A percentile compares a stretch with the other conserved stretches of the same genome.
Conservation (phyloP, 2,797 vertebrate species). For the Spinus pinus region DNA sequence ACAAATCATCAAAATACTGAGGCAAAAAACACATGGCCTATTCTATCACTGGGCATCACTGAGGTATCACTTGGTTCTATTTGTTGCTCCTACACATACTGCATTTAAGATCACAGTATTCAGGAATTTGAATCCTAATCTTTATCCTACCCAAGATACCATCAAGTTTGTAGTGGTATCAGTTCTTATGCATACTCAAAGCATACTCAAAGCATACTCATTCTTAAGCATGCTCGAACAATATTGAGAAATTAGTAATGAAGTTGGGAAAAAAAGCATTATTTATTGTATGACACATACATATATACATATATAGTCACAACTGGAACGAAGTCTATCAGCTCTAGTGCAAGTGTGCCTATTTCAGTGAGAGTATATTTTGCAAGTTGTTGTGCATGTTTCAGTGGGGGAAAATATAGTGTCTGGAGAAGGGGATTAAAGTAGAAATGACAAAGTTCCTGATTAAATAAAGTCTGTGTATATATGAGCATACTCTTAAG, state of each 20-base stretch:
- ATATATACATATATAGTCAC: not conserved
- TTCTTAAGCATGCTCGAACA: not conserved
- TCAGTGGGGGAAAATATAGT: not conserved
- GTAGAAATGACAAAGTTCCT: not conserved
- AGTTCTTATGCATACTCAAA: not conserved
- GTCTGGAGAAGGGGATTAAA: not conserved
- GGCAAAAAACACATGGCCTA: not conserved
- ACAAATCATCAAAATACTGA: not conserved
- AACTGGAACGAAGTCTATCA: not conserved
- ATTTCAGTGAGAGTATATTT: not conserved
- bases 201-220: no score
- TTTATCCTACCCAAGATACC: not conserved
- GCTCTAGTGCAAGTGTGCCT: not conserved
- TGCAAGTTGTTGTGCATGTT: not conserved
- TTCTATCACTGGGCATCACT: not conserved
- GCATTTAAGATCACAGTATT: not conserved
- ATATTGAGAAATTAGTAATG: not conserved
- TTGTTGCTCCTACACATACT: not conserved
- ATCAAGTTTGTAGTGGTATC: not conserved
- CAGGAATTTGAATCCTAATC: not conserved
- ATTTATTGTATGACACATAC: not conserved
- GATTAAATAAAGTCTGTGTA: not conserved
- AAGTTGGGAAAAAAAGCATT: not conserved
- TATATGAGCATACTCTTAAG: not conserved
- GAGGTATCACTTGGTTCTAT: not conserved